phyloP scores from a whole-genome alignment of 1,140 invertebrate species.

The Pseudomyrmex gracilis region DNA sequence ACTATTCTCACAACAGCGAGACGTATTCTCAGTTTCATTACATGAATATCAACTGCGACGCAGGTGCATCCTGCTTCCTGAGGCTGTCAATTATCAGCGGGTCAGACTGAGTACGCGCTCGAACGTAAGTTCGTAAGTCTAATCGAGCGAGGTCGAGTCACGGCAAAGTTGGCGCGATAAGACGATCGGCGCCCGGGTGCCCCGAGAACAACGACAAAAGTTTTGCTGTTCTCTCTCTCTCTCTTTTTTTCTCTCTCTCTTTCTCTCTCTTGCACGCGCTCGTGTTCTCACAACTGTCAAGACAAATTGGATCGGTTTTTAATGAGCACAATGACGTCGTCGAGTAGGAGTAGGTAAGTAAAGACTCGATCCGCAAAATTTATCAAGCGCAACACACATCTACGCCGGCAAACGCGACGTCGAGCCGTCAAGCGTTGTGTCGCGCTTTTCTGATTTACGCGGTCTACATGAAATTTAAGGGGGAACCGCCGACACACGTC shows the following conservation, averaged over 20 bases:
- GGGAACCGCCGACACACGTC: slow-evolving; percentile 34
- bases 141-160: slow-evolving; percentile 57
- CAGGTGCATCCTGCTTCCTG: slow-evolving; percentile 30
- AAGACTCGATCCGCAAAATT: slow-evolving; percentile 31
- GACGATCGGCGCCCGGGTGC: slow-evolving; percentile 39
- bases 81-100: slow-evolving; percentile 57
- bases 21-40: background rate
- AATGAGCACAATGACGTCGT: slow-evolving; percentile 65
- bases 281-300: slow-evolving; percentile 24
- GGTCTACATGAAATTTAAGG: slow-evolving; percentile 65
- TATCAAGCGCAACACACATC: background rate
- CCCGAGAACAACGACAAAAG: slow-evolving; percentile 16
- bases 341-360: slow-evolving; percentile 9
- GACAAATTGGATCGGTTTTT: slow-evolving; percentile 73
- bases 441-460: slow-evolving; percentile 44
- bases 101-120: background rate
- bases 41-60: slow-evolving; percentile 16
- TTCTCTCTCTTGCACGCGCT: no score
- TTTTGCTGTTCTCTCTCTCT: slow-evolving; percentile 53
- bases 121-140: slow-evolving; percentile 59
- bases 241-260: background rate
- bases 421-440: background rate
- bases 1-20: no score
- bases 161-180: slow-evolving; percentile 60
- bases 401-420: background rate